Conservation (phyloP, 2,888 invertebrate species). For the Agrochola macilenta region DNA sequence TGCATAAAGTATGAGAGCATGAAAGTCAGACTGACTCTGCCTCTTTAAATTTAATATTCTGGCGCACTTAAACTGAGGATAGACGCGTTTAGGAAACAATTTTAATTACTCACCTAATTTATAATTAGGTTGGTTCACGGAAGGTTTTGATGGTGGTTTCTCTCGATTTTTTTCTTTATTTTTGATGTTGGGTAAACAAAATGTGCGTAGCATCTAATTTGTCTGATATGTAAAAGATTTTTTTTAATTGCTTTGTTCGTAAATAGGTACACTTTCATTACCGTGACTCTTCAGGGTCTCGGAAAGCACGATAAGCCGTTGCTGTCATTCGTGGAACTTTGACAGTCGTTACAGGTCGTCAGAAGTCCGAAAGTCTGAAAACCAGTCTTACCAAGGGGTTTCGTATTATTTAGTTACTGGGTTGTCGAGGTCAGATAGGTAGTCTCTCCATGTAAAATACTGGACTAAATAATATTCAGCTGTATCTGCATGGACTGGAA, state of each 20-base stretch:
- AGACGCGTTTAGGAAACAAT: conserved; percentile 54
- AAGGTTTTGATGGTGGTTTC: conserved; percentile 18
- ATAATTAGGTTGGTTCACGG: conserved; percentile 37
- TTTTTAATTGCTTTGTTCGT: background rate
- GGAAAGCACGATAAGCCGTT: too few relatives aligned
- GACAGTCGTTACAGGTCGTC: too few relatives aligned
- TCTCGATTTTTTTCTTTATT: background rate
- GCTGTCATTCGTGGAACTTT: too few relatives aligned
- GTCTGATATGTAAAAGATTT: background rate
- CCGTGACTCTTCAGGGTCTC: too few relatives aligned
- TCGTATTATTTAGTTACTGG: too few relatives aligned
- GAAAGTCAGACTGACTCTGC: conserved; percentile 65
- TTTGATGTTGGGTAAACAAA: background rate
- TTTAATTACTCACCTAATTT: conserved; percentile 61
- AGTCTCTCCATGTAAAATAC: too few relatives aligned
- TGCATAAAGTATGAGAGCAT: conserved; percentile 80
- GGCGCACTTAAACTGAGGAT: conserved; percentile 41
- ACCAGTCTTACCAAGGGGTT: too few relatives aligned
- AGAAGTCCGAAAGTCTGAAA: too few relatives aligned
- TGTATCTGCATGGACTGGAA: too few relatives aligned
- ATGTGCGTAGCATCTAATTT: background rate
- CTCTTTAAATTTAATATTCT: conserved; percentile 67
- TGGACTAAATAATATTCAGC: too few relatives aligned
- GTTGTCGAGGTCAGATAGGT: too few relatives aligned
- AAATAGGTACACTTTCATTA: too few relatives aligned